Evolutionary conservation across 2,888 invertebrate genomes (phyloP).

Genomic region (Leptothorax acervorum): DNA sequence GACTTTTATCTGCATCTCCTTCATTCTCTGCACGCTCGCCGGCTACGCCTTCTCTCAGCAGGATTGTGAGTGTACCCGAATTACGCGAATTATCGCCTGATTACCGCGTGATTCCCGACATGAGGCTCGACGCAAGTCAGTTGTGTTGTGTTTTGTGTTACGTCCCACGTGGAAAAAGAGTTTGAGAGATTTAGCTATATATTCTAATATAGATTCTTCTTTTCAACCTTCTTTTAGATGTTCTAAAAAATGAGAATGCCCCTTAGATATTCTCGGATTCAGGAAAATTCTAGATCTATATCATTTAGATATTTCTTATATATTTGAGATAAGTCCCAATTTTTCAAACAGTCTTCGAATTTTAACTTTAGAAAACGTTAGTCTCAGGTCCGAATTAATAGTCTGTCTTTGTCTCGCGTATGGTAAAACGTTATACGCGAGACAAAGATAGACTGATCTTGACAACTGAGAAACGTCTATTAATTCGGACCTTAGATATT

Average conservation of each 20-base stretch:
- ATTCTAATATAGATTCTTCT: background rate
- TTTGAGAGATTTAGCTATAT: background rate
- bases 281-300: background rate
- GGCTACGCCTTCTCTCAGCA: background rate
- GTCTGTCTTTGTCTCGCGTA: too few species aligned
- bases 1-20: background rate
- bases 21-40: slow-evolving; percentile 36
- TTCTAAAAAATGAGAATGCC: too few species aligned
- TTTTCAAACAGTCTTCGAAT: background rate
- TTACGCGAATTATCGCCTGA: slow-evolving; percentile 12
- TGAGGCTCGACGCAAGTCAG: background rate
- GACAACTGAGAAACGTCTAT: too few species aligned
- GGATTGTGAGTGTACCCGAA: slow-evolving; percentile 57
- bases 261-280: too few species aligned
- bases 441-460: too few species aligned
- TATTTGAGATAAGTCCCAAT: background rate
- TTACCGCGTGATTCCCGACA: background rate
- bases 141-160: background rate
- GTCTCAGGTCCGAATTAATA: too few species aligned
- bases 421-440: too few species aligned
- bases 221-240: too few species aligned
- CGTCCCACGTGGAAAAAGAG: background rate
- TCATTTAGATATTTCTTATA: background rate
- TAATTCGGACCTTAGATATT: too few species aligned
- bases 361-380: background rate